Base-by-base conservation (phyloP, 1,140 invertebrate genomes). In the Drosophila kohkoa region DNA sequence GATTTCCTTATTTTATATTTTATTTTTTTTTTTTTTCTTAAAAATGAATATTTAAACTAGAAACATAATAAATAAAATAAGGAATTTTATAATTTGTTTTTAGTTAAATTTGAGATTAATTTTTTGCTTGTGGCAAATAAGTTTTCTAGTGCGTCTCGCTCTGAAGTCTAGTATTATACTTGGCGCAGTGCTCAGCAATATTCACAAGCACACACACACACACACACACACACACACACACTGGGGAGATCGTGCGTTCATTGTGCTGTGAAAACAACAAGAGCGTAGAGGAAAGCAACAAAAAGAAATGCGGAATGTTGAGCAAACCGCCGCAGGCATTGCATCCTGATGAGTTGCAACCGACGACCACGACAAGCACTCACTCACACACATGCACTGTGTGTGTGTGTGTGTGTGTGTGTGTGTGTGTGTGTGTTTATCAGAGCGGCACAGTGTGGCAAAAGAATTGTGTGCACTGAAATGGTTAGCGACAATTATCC, bases 341-440 rank as follows among this genome's bases (percentile, higher is more conserved):
- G 49, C 20, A 20, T n/a, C 55, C 60, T 79, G 77, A 74, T 79
- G 69, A 74, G 60, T 32, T 62, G 77, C 76, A 78, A 59, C 35
- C 41, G 16, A 28, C 10, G 28, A 38, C 45, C 58, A 54, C 20
- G 69, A 59, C 20, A 75, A 59, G 41, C 51, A 79, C 63, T 35
- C 13, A 58, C 20, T 58, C 35, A 45, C 48, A 49, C 48, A 16
- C 48, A 25, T 5, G 10, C 46, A 49, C 20, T 43, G 41, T 2
- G 35, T 10, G 35, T 8, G 32, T 8, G 35, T 2, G 10, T 10
- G 35, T 38, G n/a, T n/a, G n/a, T n/a, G n/a, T n/a, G 20, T 20
- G 20, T 3, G 20, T 20, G 20, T 20, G 20, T 20, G 41, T 8
- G 35, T 2, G 10, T 10, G 35, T 38, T 38, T 38, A 38, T 38